A percentile compares a stretch with the other conserved stretches of the same genome.
Conservation (phyloP, 2,888 invertebrate genomes). For the Cantharis rufa region DNA sequence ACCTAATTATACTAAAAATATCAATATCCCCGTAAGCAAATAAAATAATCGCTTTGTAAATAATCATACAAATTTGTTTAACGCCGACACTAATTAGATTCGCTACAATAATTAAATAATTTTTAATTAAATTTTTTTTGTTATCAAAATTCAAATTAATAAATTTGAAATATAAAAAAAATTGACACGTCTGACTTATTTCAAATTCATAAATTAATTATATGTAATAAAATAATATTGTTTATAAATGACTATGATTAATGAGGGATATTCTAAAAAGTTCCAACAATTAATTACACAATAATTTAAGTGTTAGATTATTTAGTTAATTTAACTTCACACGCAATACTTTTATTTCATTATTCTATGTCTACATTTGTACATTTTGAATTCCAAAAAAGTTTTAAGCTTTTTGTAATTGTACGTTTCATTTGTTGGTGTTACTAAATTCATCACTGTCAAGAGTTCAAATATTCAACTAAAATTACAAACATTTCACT, state of each 20-base stretch:
- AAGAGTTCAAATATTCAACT: conserved; percentile 20
- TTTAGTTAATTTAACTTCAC: neutral
- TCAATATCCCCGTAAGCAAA: neutral
- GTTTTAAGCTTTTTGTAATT: conserved; percentile 22
- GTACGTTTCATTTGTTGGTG: conserved; percentile 19
- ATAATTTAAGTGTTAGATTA: neutral
- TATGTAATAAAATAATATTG: neutral
- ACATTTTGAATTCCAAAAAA: conserved; percentile 18
- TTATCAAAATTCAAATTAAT: neutral
- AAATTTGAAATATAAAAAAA: neutral
- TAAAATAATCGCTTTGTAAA: neutral
- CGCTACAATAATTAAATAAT: neutral
- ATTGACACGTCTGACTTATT: neutral
- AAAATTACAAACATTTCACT: conserved; percentile 8
- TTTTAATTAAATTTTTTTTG: no score
- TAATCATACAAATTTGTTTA: neutral
- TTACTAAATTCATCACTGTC: conserved; percentile 22
- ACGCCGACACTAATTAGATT: neutral
- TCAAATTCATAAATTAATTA: neutral
- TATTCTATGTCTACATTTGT: conserved; percentile 8
- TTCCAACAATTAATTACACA: neutral
- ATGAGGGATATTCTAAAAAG: neutral
- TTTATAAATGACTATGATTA: neutral
- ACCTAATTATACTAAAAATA: neutral
- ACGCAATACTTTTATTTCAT: conserved; percentile 1